Evolutionary conservation across 1,140 invertebrate genomes (phyloP).

Genomic region (Heliconius himera): DNA sequence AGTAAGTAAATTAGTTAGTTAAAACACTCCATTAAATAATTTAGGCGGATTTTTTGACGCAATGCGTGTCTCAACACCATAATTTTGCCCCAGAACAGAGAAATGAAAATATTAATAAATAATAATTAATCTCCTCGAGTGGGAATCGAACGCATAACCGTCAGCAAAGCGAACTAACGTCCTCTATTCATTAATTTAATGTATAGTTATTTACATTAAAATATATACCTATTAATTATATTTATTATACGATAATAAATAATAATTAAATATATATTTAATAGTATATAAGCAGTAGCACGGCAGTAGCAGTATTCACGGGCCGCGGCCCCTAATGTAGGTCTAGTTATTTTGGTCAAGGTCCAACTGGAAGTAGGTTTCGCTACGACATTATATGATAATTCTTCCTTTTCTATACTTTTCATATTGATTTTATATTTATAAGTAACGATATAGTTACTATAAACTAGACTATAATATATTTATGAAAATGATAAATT

Average conservation of each 20-base stretch:
- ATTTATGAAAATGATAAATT: neutral
- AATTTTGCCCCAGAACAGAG: no score
- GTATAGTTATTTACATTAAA: neutral
- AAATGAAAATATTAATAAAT: no score
- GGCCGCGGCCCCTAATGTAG: conserved; percentile 38
- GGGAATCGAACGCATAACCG: no score
- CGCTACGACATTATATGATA: conserved; percentile 25
- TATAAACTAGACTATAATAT: neutral
- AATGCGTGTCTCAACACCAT: no score
- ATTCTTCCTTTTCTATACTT: conserved; percentile 29
- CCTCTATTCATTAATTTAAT: neutral
- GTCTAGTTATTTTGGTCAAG: conserved; percentile 44
- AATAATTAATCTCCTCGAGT: no score
- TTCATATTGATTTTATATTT: neutral
- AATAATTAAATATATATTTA: conserved; percentile 17
- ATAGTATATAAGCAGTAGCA: conserved; percentile 21
- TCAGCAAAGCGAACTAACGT: no score
- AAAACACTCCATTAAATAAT: no score
- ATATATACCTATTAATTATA: neutral
- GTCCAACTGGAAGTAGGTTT: conserved; percentile 35
- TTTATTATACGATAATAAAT: neutral
- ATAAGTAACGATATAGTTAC: neutral
- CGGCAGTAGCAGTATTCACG: no score
- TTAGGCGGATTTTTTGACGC: no score
- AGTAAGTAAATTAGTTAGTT: no score